Evolutionary conservation across 2,888 invertebrate genomes (phyloP), one percentile per base, ranked within the genome.

Genomic region (Petrolisthes cinctipes): DNA sequence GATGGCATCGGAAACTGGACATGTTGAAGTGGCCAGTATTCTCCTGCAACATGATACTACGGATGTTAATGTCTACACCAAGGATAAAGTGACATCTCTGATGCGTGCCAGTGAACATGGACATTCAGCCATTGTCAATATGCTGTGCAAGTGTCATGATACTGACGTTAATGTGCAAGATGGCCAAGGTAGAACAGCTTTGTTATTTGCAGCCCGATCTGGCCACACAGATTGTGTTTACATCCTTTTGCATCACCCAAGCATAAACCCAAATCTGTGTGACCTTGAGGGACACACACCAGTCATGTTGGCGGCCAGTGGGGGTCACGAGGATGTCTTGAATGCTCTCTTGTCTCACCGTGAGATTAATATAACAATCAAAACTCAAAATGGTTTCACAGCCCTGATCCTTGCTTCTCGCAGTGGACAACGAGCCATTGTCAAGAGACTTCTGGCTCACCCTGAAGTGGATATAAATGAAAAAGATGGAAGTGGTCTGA

Each of bases 101-200:
- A 90, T 90, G 90, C 89, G 90, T 14, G 88, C 90, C 6, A 81
- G 89, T 56, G 86, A 88, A 56, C 84, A 87, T 75, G 90, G 90
- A 14, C 89, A 90, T 66, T 86, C 88, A 9, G 86, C 84, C 11
- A 81, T 89, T 11, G 88, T 90, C 20, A 89, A 88, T 20, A 89
- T 89, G 88, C 78, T 90, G 57, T 82, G 66, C 56, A 90, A 90
- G 61, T 89, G 88, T 71, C 79, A 76, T 9, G 89, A 89, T 54
- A 86, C 73, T 5, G 86, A 88, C 51, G 79, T 90, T 14, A 90
- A 90, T 57, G 11, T 86, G 76, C 89, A 88, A 56, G 90, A 90
- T 61, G 80, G 76, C 9, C 88, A 88, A 57, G 90, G 88, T 9
- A 68, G 83, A 23, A 84, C 90, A 54, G 90, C 90, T 51, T 75